These are phyloP conservation scores for Chelonus formosanus DNA, from an alignment of 2,888 invertebrate species.

Conservation along the genomic window DNA sequence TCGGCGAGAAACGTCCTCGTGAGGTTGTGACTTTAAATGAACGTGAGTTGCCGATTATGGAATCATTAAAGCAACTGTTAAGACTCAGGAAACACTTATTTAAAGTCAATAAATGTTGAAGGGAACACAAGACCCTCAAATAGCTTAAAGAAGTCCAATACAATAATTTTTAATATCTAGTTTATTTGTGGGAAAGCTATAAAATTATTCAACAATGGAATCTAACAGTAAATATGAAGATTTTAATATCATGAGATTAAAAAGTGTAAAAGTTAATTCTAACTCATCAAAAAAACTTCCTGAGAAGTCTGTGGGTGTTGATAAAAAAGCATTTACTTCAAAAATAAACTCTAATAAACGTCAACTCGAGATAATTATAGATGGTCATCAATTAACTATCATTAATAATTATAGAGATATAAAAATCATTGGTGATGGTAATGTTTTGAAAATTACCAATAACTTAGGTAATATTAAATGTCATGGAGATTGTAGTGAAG, in stretches of 20 bases:
- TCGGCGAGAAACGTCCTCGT: not conserved
- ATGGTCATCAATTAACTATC: slow-evolving; percentile 53
- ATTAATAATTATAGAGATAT: slow-evolving; percentile 50
- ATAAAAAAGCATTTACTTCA: slow-evolving; percentile 50
- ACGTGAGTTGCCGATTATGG: slow-evolving; percentile 13
- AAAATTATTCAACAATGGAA: not conserved
- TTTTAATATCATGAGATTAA: not conserved
- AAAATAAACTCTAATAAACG: slow-evolving; percentile 47
- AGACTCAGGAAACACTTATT: slow-evolving; percentile 23
- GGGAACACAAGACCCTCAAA: slow-evolving; percentile 6
- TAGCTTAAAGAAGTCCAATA: not conserved
- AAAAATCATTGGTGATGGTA: slow-evolving; percentile 56
- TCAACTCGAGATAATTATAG: slow-evolving; percentile 50
- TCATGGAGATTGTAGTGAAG: slow-evolving; percentile 55
- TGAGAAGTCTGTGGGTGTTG: slow-evolving; percentile 43
- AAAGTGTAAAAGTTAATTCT: too few relatives aligned
- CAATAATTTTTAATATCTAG: not conserved
- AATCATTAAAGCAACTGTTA: not conserved
- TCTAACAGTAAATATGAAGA: not conserved
- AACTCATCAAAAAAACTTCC: too few relatives aligned
- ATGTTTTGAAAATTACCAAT: slow-evolving; percentile 47
- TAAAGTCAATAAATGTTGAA: slow-evolving; percentile 19
- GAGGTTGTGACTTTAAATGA: slow-evolving; percentile 19
- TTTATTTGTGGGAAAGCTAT: not conserved
- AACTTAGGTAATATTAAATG: slow-evolving; percentile 55